Evolutionary conservation across 1,140 invertebrate genomes (phyloP).

Genomic region (Drosophila neocordata): DNA sequence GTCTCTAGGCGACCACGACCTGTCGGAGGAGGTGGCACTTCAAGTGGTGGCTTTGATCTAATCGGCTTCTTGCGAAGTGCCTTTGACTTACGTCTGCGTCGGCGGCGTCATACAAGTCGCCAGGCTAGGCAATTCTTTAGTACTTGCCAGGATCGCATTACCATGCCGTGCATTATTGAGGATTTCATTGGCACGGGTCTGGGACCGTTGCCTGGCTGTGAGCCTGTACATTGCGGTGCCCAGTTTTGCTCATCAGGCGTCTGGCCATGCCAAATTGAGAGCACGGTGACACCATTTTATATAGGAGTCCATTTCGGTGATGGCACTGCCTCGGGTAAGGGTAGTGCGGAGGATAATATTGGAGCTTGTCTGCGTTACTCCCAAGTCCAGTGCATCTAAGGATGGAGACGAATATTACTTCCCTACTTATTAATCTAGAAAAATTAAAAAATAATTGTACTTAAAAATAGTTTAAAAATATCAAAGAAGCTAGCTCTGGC

Average conservation of each 20-base stretch:
- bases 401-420: too few species aligned
- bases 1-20: conserved; percentile 66
- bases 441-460: too few species aligned
- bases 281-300: conserved; percentile 89
- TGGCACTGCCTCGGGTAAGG: conserved; percentile 85
- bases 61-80: conserved; percentile 51
- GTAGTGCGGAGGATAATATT: conserved; percentile 90
- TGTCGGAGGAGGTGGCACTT: conserved; percentile 33
- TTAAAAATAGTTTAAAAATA: conserved; percentile 32
- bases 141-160: conserved; percentile 88
- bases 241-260: conserved; percentile 86
- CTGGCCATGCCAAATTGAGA: conserved; percentile 88
- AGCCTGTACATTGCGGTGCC: conserved; percentile 89
- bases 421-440: too few species aligned
- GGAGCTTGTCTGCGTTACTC: conserved; percentile 90
- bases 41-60: conserved; percentile 67
- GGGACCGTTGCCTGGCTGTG: conserved; percentile 69
- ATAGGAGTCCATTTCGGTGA: conserved; percentile 90
- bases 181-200: conserved; percentile 88
- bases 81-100: conserved; percentile 43
- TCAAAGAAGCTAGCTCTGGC: too few species aligned
- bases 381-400: conserved; percentile 87
- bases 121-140: conserved; percentile 75
- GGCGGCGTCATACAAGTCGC: conserved; percentile 47
- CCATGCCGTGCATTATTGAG: conserved; percentile 91